Evolutionary conservation across 1,140 invertebrate genomes (phyloP), one percentile per base, ranked within the genome.

Genomic region (Eumaeus atala): DNA sequence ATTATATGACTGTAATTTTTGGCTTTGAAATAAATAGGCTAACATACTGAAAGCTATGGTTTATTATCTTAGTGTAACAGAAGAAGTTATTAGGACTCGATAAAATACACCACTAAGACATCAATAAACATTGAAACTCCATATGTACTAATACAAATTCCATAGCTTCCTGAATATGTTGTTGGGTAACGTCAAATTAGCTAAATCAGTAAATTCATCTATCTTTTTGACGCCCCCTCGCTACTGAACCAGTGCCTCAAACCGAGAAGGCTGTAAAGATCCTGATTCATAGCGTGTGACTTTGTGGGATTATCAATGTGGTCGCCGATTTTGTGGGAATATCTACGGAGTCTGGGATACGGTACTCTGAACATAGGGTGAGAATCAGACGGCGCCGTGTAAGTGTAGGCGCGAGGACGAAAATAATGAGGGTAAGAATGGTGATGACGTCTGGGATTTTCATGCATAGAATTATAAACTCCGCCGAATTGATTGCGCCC

Each of bases 11-110:
- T 86, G 74, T 86, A 86, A 76, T 86, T 84, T 86, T 86, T 86
- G 83, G 83, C 77, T 86, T 86, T 82, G 74, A 83, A 83, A 86
- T 84, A 84, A 84, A 83, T 86, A 83, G 68, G 70, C 71, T 86
- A 78, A 79, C 84, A 81, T 84, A 81, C 68, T 77, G 80, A 84
- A 83, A 84, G 80, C 80, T 84, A 84, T 84, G 76, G 59, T 35
- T 17, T 54, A 28, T 28, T 28, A 28, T 28, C 21, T 28, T 28
- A 28, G 21, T 28, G 21, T 28, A 28, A 28, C 21, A 28, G 21
- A 3, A 28, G 21, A 28, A 28, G 21, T 28, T 28, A 28, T 3
- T 28, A 28, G 21, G 21, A 28, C 21, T 28, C n/a, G 38, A 40
- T 40, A 14, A 14, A 40, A 14, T 12, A 14, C 38, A 40, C 12